phyloP scores from a whole-genome alignment of 2,113 vertebrate species.

The Bufo bufo region DNA sequence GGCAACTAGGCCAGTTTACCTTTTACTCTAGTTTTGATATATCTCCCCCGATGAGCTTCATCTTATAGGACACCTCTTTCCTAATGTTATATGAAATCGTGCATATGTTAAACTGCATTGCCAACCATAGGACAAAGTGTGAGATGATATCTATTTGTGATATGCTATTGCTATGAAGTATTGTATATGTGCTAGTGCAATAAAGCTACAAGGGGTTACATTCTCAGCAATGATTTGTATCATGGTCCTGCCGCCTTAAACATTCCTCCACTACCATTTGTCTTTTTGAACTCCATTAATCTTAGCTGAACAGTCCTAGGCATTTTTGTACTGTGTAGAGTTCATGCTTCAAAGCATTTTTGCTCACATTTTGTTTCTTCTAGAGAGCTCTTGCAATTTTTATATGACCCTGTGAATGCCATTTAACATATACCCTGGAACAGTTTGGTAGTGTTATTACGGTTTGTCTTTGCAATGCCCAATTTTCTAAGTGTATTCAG shows the following conservation, averaged over 20 bases:
- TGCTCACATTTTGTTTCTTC: slow-evolving; percentile 23
- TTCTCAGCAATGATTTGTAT: neutral
- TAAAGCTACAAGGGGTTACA: neutral
- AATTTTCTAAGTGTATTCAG: slow-evolving; percentile 35
- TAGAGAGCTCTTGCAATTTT: slow-evolving; percentile 30
- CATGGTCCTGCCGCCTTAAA: neutral
- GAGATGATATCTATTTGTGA: neutral
- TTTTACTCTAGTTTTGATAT: too few species aligned
- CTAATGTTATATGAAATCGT: neutral
- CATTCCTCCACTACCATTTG: neutral
- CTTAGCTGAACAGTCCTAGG: neutral
- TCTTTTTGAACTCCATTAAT: slow-evolving; percentile 27
- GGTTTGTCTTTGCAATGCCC: slow-evolving; percentile 6
- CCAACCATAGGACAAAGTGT: neutral
- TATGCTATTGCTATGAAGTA: neutral
- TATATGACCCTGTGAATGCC: slow-evolving; percentile 12
- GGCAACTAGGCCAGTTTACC: too few species aligned
- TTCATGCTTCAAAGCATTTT: neutral
- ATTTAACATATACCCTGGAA: slow-evolving; percentile 20
- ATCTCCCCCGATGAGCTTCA: too few species aligned
- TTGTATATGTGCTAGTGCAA: neutral
- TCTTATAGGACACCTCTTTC: too few species aligned
- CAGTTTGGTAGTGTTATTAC: slow-evolving; percentile 10
- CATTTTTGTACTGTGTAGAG: neutral
- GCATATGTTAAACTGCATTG: neutral